Conservation (phyloP, 2,797 vertebrate genomes). For the Liasis olivaceus region DNA sequence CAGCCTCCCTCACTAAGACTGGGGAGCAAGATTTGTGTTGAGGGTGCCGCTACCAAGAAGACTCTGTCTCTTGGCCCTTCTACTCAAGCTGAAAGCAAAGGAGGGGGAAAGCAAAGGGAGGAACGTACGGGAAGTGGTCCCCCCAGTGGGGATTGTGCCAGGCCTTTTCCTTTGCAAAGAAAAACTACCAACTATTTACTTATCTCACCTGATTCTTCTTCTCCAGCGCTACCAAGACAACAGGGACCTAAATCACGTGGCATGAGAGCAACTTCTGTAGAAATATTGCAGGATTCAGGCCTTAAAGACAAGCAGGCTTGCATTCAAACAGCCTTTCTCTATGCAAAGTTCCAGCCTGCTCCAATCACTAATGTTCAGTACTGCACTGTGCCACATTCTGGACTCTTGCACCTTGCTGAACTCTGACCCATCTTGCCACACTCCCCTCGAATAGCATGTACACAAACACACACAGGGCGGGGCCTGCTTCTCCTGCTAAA, state of each 20-base stretch:
- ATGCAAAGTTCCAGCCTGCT: background rate
- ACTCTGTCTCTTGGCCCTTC: background rate
- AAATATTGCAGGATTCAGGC: background rate
- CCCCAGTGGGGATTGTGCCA: too few species aligned
- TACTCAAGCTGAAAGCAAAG: background rate
- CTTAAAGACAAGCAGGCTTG: background rate
- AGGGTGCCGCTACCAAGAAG: background rate
- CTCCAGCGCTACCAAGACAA: background rate
- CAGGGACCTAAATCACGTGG: background rate
- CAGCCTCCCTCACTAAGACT: too few species aligned
- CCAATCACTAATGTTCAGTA: background rate
- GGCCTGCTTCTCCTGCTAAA: background rate
- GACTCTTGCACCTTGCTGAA: slow-evolving; percentile 7
- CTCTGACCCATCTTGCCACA: slow-evolving; percentile 26
- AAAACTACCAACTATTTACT: too few species aligned
- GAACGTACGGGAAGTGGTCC: too few species aligned
- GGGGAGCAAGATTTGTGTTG: background rate
- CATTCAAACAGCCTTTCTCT: background rate
- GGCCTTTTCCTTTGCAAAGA: background rate
- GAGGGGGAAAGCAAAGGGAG: background rate
- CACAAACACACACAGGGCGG: background rate
- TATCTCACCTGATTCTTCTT: slow-evolving; percentile 8
- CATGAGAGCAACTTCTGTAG: background rate
- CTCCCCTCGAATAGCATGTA: background rate
- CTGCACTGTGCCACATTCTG: background rate